These are phyloP conservation scores for Margaritifera margaritifera DNA, from an alignment of 2,888 invertebrate genomes.

Conservation along the genomic window DNA sequence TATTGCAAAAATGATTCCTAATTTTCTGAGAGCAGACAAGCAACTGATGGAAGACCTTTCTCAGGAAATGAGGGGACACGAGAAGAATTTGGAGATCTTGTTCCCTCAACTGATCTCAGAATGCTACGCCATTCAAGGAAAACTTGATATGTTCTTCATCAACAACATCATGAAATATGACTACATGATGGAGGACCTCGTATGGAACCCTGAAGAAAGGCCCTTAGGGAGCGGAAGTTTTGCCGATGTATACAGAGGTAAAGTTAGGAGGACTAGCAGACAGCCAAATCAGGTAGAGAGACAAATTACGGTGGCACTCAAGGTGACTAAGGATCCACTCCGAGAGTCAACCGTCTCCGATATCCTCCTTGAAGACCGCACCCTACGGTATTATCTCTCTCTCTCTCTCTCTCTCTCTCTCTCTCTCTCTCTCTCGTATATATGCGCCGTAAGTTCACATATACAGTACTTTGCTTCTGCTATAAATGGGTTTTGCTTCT, in stretches of 20 bases:
- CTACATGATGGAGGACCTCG: constrained; percentile 47
- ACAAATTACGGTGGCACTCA: constrained; percentile 44
- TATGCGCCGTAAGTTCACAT: too few relatives aligned
- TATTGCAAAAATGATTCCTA: constrained; percentile 55
- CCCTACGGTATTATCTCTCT: constrained; percentile 42
- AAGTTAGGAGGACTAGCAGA: constrained; percentile 14
- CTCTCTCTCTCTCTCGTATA: too few relatives aligned
- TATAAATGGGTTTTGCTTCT: too few relatives aligned
- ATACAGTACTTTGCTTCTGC: too few relatives aligned
- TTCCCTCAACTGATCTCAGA: constrained; percentile 43
- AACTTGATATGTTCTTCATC: constrained; percentile 59
- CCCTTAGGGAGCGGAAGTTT: constrained; percentile 59
- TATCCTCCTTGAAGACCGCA: constrained; percentile 57
- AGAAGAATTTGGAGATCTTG: constrained; percentile 40
- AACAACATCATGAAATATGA: constrained; percentile 58
- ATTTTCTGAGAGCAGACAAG: constrained; percentile 57
- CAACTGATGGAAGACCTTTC: constrained; percentile 49
- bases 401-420: too few relatives aligned
- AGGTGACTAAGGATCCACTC: constrained; percentile 48
- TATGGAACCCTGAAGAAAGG: constrained; percentile 37
- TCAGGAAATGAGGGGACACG: constrained; percentile 41
- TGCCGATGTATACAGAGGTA: constrained; percentile 55
- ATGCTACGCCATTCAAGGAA: constrained; percentile 40
- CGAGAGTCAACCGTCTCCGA: constrained; percentile 47
- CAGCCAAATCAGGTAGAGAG: constrained; percentile 8